phyloP scores from a whole-genome alignment of 2,113 vertebrate genomes.

The Chlamydotis undulata region DNA sequence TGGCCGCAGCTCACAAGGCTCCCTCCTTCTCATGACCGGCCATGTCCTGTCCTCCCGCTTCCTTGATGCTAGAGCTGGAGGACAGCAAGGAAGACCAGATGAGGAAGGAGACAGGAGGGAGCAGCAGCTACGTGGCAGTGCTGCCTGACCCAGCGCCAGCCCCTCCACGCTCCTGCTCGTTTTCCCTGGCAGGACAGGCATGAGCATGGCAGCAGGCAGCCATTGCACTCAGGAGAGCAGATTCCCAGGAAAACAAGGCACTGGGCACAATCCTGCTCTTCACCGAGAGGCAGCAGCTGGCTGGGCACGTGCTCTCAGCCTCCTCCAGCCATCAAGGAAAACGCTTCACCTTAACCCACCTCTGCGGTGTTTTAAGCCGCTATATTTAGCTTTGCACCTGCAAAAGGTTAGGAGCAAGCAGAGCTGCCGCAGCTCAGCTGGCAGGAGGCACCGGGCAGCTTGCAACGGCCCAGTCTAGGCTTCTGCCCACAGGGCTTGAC shows the following conservation, averaged over 20 bases:
- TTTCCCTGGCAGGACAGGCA: not conserved
- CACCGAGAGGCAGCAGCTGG: not conserved
- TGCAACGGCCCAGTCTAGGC: rapidly evolving
- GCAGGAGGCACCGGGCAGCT: not conserved
- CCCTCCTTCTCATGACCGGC: too few relatives aligned
- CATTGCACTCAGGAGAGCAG: not conserved
- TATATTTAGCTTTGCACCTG: not conserved
- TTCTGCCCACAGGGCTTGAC: not conserved
- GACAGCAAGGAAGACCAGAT: rapidly evolving
- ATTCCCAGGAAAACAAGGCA: not conserved
- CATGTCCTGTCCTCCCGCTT: not conserved
- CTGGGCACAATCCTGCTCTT: not conserved
- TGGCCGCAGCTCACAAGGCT: not conserved
- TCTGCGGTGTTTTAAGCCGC: not conserved
- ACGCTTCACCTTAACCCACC: not conserved
- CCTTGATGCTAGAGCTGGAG: not conserved
- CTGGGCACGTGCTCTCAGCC: rapidly evolving
- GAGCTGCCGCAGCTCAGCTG: not conserved
- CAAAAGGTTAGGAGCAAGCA: not conserved
- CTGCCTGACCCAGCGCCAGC: not conserved
- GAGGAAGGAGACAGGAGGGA: not conserved
- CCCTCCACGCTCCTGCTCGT: not conserved
- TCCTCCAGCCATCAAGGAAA: not conserved
- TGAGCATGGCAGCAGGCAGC: not conserved
- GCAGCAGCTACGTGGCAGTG: not conserved